Percentiles rank a stretch among this genome's conserved stretches.
phyloP scores from a whole-genome alignment of 2,888 invertebrate species.

The Biston stratarius region DNA sequence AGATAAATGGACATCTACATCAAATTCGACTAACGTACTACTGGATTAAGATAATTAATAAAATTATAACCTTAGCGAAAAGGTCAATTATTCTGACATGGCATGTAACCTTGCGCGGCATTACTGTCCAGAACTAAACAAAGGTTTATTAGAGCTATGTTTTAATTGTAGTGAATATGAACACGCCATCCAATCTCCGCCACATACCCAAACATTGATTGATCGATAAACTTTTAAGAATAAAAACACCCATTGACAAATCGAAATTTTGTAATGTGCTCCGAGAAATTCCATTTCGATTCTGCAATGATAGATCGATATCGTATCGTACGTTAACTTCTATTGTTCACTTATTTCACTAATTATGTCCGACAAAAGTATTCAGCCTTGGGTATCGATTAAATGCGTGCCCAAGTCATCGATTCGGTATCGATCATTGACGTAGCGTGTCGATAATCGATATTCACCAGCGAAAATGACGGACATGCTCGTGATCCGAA shows the following conservation, averaged over 20 bases:
- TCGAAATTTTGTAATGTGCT: constrained; percentile 39
- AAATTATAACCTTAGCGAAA: constrained; percentile 64
- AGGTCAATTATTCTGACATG: constrained; percentile 59
- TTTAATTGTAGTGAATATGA: constrained; percentile 30
- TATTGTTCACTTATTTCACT: constrained; percentile 51
- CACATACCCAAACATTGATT: constrained; percentile 32
- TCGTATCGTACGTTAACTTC: constrained; percentile 42
- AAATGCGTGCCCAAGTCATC: constrained; percentile 60
- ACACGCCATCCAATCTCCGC: constrained; percentile 18
- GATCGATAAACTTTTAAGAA: constrained; percentile 37
- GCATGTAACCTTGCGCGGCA: constrained; percentile 51
- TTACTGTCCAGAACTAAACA: constrained; percentile 27
- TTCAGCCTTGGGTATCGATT: constrained; percentile 60
- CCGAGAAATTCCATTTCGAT: constrained; percentile 49
- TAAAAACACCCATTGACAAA: constrained; percentile 29
- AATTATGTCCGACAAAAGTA: constrained; percentile 58
- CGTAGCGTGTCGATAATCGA: constrained; percentile 67
- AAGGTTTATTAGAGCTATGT: constrained; percentile 17
- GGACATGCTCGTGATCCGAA: constrained; percentile 73
- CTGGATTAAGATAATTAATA: constrained; percentile 64
- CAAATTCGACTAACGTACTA: constrained; percentile 27
- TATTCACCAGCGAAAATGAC: constrained; percentile 63
- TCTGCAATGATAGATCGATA: constrained; percentile 42
- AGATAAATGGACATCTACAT: constrained; percentile 50
- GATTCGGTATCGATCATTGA: constrained; percentile 66